Evolutionary conservation across 2,113 vertebrate species (phyloP), one percentile per base, ranked within the genome.

Genomic region (Anarhynchus alexandrinus): DNA sequence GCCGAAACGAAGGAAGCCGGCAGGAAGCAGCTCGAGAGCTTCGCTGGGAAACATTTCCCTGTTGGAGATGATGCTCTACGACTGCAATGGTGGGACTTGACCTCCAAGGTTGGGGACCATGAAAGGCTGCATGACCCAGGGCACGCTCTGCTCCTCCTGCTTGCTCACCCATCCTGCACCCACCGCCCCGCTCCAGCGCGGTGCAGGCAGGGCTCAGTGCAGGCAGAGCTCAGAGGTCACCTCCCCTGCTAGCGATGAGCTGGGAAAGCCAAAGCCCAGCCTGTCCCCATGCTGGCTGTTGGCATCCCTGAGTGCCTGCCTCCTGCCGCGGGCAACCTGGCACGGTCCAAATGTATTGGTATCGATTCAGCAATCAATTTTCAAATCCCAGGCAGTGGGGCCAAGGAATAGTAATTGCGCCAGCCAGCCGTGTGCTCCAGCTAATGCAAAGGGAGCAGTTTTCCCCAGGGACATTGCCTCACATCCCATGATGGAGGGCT

Each of bases 311-410:
- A 26, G 57, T 0, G 10, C 81, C 59, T n/a, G 32, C 29, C 32
- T n/a, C n/a, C 32, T 1, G 16, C 40, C 13, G 0, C 10, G 4
- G 43, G 86, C 67, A 79, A 61, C 30, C 49, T 5, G 0, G 73
- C 22, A 0, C 0, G 20, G 59, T 85, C 94, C 93, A 54, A 94
- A 71, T n/a, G 27, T 67, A 40, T 30, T 36, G 5, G 21, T 73
- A 97, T 93, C 13, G 96, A 97, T 88, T 81, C 2, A 1, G 59
- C 79, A 91, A 97, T 98, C 95, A 67, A 94, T 97, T 83, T 90
- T 29, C 89, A 16, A 90, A 96, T 23, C 62, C 32, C 71, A 29
- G 94, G 90, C 95, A 96, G 95, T 58, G 15, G 18, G 83, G 84
- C 45, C 73, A 27, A 67, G 95, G 94, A 94, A 85, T 90, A 97